Evolutionary conservation across 1,140 invertebrate species (phyloP), one percentile per base, ranked within the genome.

Genomic region (Drosophila bipectinata): DNA sequence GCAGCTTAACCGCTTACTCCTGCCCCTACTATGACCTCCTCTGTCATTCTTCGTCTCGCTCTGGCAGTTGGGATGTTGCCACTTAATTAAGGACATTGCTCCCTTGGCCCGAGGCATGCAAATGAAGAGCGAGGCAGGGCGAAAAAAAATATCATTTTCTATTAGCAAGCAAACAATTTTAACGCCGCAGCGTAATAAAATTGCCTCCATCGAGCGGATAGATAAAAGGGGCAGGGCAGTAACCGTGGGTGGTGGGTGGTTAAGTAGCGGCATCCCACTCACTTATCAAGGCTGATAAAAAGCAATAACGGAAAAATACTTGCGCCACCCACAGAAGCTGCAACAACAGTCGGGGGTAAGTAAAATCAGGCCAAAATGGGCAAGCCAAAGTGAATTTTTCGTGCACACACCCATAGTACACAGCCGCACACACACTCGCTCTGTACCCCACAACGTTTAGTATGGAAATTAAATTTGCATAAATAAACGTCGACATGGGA

Each of bases 401-500:
- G 24, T 45, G 30, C 49, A 53, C 47, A 59, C 52, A 44, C 37
- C 45, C 52, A 44, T 24, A 18, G 18, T 18, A 48, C 48, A 62
- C 60, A 47, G 26, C 45, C 47, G 52, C 51, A 41, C 37, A 48
- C 52, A 44, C 24, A 48, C 48, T 59, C 60, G 47, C 49, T 28
- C 26, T 28, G 37, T 51, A 37, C 34, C 57, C 39, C 44, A 73
- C 52, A 85, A 69, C 82, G 82, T 87, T 87, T 87, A 87, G 82
- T 87, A 87, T 87, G 82, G 83, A 87, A 87, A 87, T 87, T 87
- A 87, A 87, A 87, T 87, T 87, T 87, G 82, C 82, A 87, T 87
- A 87, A 87, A 87, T 87, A 87, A 87, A 87, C 75, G 82, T 87
- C 82, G 83, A 87, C 82, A 88, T 87, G 82, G 82, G 60, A 75